phyloP scores from a whole-genome alignment of 1,140 invertebrate species.

The Eurosta solidaginis region DNA sequence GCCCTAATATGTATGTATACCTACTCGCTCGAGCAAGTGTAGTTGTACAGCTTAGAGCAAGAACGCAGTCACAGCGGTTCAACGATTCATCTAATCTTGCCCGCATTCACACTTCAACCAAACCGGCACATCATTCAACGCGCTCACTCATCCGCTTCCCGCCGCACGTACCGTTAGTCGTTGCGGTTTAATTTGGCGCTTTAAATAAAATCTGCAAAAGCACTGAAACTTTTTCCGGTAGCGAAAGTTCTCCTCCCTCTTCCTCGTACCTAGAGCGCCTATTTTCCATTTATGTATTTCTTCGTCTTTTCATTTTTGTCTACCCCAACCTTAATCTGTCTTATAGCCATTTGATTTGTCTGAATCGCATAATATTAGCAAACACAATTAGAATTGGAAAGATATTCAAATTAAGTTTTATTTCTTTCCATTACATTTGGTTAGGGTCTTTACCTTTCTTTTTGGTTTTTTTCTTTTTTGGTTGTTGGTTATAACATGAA shows the following conservation, averaged over 20 bases:
- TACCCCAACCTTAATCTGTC: background rate
- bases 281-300: background rate
- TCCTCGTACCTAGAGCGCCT: background rate
- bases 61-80: background rate
- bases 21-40: background rate
- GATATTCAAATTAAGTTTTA: constrained; percentile 60
- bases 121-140: background rate
- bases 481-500: background rate
- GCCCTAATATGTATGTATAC: no score
- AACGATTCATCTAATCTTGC: background rate
- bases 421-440: no score
- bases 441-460: constrained; percentile 10
- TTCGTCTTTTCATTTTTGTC: background rate
- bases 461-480: constrained; percentile 45
- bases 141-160: background rate
- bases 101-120: background rate
- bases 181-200: constrained; percentile 18
- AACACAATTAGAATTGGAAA: constrained; percentile 59
- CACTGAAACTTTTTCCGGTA: background rate
- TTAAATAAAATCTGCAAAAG: constrained; percentile 2
- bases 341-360: constrained; percentile 23
- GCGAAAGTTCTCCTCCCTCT: background rate
- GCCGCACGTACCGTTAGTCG: background rate
- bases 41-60: background rate
- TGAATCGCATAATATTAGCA: constrained; percentile 32